Base-by-base conservation (phyloP, 2,888 invertebrate genomes). In the Zygaena filipendulae region DNA sequence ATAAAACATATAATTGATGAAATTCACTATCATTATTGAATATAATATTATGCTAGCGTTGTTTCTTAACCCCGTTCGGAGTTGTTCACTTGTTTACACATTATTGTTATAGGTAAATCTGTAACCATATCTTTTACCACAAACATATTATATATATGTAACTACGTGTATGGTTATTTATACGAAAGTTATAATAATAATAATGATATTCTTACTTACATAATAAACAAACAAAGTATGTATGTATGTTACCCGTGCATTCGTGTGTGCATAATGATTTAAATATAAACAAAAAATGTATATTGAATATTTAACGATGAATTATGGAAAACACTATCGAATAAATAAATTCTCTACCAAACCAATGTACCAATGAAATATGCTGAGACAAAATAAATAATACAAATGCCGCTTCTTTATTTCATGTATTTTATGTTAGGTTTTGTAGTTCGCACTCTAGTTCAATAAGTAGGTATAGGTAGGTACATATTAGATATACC, bases 321-420 rank as follows among this genome's bases (percentile, higher is more conserved):
- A 67, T 64, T 66, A 66, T 64, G 60, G 58, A 59, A 55, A 62
- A 60, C 57, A 66, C 54, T 67, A 57, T 39, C 39, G 43, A 61
- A 62, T 56, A 53, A 53, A 67, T 60, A 67, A 71, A 69, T n/a
- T 59, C 66, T 77, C 59, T 70, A n/a, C n/a, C n/a, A n/a, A 62
- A 69, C 63, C 63, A 75, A 75, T 79, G 79, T 79, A 79, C 77
- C 79, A 77, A 72, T 69, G 59, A 64, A 70, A 72, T 74, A 74
- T 59, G 77, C 77, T 75, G 63, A 67, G 44, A 67, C 49, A 60
- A 68, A 77, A 74, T 79, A 77, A 77, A 79, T 64, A 61, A 75
- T 71, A 77, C 70, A 69, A 75, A 74, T 70, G 70, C 72, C 74
- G 79, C 79, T 79, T 79, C 74, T 74, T 75, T 75, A 75, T 71